Percentiles rank a stretch among this genome's conserved stretches.
Evolutionary conservation across 2,113 vertebrate species (phyloP).

Genomic region (Accipiter cooperii): DNA sequence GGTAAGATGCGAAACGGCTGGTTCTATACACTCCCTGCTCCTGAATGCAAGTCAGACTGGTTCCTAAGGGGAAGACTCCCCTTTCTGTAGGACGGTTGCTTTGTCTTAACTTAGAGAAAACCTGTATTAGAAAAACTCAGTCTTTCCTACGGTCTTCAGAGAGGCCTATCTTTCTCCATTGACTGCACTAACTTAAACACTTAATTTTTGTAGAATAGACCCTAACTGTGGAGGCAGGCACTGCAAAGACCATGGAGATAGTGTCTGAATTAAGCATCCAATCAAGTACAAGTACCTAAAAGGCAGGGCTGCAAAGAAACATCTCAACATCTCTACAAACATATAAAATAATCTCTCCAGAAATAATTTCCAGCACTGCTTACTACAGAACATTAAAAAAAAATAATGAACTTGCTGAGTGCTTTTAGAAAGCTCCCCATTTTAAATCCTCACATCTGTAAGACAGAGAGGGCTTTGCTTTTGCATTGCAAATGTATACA

Average conservation of each 20-base stretch:
- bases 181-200: not conserved
- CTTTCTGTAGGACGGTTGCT: not conserved
- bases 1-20: not conserved
- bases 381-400: not conserved
- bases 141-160: not conserved
- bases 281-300: not conserved
- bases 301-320: not conserved
- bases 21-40: not conserved
- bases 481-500: not conserved
- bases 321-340: not conserved
- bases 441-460: not conserved
- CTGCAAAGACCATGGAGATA: not conserved
- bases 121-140: not conserved
- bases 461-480: not conserved
- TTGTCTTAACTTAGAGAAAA: not conserved
- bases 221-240: not conserved
- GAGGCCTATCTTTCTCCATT: not conserved
- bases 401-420: not conserved
- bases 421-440: not conserved
- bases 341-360: not conserved
- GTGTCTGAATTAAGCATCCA: not conserved
- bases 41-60: not conserved
- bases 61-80: not conserved
- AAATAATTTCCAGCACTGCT: not conserved
- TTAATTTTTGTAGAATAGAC: not conserved